phyloP scores from a whole-genome alignment of 2,113 vertebrate species.

The Chroicocephalus ridibundus region DNA sequence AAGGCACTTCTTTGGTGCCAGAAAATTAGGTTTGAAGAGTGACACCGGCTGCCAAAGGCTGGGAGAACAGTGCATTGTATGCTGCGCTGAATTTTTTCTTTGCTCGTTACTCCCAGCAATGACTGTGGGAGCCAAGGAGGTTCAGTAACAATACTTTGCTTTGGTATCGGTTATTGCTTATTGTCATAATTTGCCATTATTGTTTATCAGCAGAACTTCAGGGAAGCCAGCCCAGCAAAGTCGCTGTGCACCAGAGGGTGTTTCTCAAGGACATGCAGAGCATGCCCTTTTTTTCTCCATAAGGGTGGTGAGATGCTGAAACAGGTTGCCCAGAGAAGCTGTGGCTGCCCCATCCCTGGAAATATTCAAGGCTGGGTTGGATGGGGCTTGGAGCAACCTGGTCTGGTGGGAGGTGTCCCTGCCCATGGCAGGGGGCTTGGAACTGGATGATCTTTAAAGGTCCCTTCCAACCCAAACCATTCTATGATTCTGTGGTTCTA shows the following conservation, averaged over 20 bases:
- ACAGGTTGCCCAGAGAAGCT: not conserved
- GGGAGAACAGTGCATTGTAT: accelerated
- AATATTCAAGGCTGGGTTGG: not conserved
- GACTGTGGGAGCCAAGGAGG: accelerated
- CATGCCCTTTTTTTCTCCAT: not conserved
- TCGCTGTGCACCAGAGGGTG: not conserved
- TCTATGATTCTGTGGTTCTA: not conserved
- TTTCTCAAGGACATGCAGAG: not conserved
- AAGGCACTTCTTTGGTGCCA: not conserved
- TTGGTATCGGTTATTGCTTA: not conserved
- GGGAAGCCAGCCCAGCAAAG: not conserved
- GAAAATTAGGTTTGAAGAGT: not conserved
- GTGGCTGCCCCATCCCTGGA: not conserved
- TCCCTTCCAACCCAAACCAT: not conserved
- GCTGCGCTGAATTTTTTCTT: not conserved
- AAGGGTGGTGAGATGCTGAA: not conserved
- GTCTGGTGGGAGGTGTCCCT: not conserved
- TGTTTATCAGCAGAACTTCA: not conserved
- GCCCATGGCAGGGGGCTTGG: not conserved
- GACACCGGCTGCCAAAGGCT: not conserved
- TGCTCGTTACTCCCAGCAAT: not conserved
- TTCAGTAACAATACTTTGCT: not conserved
- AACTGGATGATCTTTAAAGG: not conserved
- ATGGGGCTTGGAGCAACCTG: not conserved
- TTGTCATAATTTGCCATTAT: not conserved